Evolutionary conservation across 2,888 invertebrate species (phyloP), one percentile per base, ranked within the genome.

Genomic region (Stratiomys singularior): DNA sequence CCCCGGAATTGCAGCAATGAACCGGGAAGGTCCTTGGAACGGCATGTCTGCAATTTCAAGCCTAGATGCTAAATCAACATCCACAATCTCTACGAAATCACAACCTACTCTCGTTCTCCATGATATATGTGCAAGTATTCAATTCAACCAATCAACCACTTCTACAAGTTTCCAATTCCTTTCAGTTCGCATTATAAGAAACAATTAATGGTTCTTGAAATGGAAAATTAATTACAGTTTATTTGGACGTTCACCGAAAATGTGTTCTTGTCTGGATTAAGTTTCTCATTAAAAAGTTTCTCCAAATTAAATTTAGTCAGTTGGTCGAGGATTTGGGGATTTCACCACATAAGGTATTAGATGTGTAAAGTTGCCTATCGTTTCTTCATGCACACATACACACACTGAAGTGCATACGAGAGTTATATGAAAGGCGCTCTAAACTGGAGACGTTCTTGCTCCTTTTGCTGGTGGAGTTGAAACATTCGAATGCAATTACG

Each of bases 151-250:
- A 37, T 37, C 37, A 9, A 37, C 37, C 37, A 37, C 3, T 37
- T 5, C 37, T 5, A 37, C 3, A 37, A 37, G 37, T 37, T 37
- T 37, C 5, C 37, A 37, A 37, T 3, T 9, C 9, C 37, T 37
- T 37, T 37, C 37, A 9, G 3, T 37, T 37, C 37, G 37, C 81
- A 81, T 82, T 81, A 82, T 81, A 81, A 82, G 82, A 82, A 82
- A 82, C 82, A 82, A 82, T 82, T 82, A 82, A 82, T 82, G 81
- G 81, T 81, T 82, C 82, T 81, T 82, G 82, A 82, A 82, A 82
- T 82, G 82, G 82, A 82, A 82, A 82, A 82, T 82, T 82, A 82
- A 82, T 82, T 82, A 82, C 82, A 81, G 82, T 82, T 82, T 82
- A 82, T 82, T 82, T 81, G 82, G 82, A 82, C 82, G 81, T 82